Percentiles rank a stretch among this genome's conserved stretches.
Evolutionary conservation across 64 coral and sea anemone genomes (phyloP).

Genomic region (Trachythela sp.): DNA sequence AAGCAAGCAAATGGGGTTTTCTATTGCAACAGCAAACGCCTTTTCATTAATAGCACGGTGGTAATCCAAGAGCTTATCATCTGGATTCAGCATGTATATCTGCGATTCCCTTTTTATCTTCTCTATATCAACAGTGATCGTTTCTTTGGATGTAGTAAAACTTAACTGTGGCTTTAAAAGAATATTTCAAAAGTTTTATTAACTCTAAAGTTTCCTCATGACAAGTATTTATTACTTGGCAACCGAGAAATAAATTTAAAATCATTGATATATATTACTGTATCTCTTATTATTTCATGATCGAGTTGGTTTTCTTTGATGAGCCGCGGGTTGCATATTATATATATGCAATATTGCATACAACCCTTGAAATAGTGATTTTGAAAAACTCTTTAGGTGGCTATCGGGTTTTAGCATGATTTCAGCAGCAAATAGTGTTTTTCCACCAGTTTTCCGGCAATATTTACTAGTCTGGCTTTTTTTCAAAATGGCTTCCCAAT

Average conservation of each 20-base stretch:
- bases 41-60: constrained; percentile 48
- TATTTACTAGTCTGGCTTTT: no score
- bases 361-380: background rate
- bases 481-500: no score
- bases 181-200: background rate
- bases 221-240: background rate
- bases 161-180: background rate
- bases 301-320: background rate
- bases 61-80: constrained; percentile 50
- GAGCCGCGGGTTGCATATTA: background rate
- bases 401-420: no score
- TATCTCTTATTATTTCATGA: background rate
- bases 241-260: background rate
- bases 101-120: constrained; percentile 49
- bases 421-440: no score
- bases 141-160: background rate
- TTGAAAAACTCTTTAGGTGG: no score
- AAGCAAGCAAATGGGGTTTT: constrained; percentile 35
- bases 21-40: constrained; percentile 23
- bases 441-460: no score
- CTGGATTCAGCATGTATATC: constrained; percentile 52
- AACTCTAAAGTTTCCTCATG: background rate
- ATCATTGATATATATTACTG: background rate
- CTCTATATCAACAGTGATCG: constrained; percentile 50
- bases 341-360: background rate